Conservation (phyloP, 92 coral and sea anemone species). For the Paramuricea clavata region DNA sequence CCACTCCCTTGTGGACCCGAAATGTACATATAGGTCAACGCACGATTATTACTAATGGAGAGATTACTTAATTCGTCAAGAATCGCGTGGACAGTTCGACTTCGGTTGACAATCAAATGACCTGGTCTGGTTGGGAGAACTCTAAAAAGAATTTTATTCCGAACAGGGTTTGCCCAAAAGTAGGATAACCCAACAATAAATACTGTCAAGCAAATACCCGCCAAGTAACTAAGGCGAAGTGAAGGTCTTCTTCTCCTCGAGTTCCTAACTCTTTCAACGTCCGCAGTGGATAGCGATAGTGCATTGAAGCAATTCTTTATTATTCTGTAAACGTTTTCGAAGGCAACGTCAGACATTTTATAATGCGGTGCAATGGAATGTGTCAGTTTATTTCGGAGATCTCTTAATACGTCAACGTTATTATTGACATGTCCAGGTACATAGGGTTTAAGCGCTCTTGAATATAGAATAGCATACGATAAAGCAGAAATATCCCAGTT, state of each 20-base stretch:
- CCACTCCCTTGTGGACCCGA: background rate
- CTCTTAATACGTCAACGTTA: background rate
- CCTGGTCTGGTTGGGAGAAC: background rate
- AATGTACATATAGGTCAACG: slow-evolving; percentile 5
- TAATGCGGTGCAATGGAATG: background rate
- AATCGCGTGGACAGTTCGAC: background rate
- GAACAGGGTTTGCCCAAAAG: background rate
- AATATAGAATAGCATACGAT: background rate
- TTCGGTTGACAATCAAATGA: background rate
- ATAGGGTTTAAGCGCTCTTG: background rate
- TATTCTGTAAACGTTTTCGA: background rate
- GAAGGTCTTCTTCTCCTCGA: background rate
- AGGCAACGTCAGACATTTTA: slow-evolving; percentile 3
- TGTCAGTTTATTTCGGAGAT: background rate
- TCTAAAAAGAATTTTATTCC: background rate
- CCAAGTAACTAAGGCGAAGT: background rate
- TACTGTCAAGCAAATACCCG: background rate
- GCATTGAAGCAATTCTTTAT: background rate
- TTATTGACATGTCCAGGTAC: background rate
- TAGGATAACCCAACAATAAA: no score
- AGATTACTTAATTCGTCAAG: background rate
- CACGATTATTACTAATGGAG: slow-evolving; percentile 1
- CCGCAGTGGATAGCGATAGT: background rate
- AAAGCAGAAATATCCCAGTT: slow-evolving; percentile 14
- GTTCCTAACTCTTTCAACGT: background rate